Percentiles rank a stretch among this genome's conserved stretches.
phyloP scores from a whole-genome alignment of 1,140 invertebrate species.

The Parasteatoda tepidariorum region DNA sequence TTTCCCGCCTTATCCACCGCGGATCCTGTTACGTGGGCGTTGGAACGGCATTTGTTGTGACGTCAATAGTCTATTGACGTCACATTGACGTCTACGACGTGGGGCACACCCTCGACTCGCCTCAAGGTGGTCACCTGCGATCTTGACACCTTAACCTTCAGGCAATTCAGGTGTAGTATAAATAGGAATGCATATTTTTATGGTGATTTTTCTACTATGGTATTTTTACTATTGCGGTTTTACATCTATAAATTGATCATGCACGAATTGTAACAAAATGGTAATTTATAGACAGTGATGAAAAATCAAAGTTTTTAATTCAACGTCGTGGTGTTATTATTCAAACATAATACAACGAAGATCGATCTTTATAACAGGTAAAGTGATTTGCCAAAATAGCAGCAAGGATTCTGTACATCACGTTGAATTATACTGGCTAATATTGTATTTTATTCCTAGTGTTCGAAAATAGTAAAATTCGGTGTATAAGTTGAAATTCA shows the following conservation, averaged over 20 bases:
- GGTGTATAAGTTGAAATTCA: no score
- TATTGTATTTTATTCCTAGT: no score
- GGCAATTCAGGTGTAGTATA: slow-evolving; percentile 12
- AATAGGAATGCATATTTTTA: slow-evolving; percentile 3
- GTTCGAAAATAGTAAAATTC: no score
- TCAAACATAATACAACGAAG: neutral
- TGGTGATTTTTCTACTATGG: slow-evolving; percentile 27
- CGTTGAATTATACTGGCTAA: no score
- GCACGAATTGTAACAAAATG: neutral
- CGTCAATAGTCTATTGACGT: slow-evolving; percentile 48
- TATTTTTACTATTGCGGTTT: slow-evolving; percentile 43
- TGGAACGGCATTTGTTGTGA: slow-evolving; percentile 2
- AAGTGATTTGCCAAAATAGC: no score
- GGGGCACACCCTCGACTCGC: slow-evolving; percentile 30
- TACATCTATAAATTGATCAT: neutral
- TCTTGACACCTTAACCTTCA: slow-evolving; percentile 15
- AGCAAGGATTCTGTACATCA: no score
- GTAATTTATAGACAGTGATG: neutral
- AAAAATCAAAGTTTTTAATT: neutral
- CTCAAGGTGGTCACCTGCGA: slow-evolving; percentile 47
- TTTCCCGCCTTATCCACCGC: slow-evolving; percentile 47
- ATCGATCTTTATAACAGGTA: neutral
- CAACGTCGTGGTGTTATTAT: neutral
- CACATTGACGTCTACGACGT: slow-evolving; percentile 41
- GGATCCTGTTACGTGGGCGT: slow-evolving; percentile 58